phyloP scores from a whole-genome alignment of 2,888 invertebrate genomes.

The Eumerus sabulonum region DNA sequence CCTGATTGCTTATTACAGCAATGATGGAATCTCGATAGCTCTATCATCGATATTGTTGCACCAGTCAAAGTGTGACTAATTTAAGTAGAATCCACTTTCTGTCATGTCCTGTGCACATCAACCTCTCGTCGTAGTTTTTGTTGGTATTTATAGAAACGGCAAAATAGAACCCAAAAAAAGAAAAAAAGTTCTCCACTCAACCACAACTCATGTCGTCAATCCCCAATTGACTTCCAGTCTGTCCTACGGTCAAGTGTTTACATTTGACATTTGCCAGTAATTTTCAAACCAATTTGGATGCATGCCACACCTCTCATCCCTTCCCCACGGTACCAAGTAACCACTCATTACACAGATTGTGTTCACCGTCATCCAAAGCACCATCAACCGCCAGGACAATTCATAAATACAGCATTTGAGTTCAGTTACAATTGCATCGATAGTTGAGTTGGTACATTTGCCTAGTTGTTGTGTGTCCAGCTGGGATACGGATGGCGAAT shows the following conservation, averaged over 20 bases:
- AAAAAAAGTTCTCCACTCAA: too few relatives aligned
- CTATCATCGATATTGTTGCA: too few relatives aligned
- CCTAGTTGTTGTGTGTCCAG: constrained; percentile 24
- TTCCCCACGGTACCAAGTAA: constrained; percentile 18
- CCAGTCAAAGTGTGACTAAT: too few relatives aligned
- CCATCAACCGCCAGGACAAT: constrained; percentile 2
- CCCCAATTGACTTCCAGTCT: background rate
- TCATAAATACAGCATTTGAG: background rate
- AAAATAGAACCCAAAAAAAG: too few relatives aligned
- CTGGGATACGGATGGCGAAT: constrained; percentile 34
- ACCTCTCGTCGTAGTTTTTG: too few relatives aligned
- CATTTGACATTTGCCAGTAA: constrained; percentile 1
- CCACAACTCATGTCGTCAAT: too few relatives aligned
- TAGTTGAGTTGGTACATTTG: constrained; percentile 28
- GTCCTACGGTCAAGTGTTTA: background rate
- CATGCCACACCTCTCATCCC: background rate
- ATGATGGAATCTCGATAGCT: too few relatives aligned
- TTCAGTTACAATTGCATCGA: constrained; percentile 6
- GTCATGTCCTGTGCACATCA: too few relatives aligned
- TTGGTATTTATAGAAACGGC: too few relatives aligned
- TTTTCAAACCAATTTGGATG: background rate
- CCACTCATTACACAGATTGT: constrained; percentile 36
- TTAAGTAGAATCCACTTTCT: too few relatives aligned
- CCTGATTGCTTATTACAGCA: too few relatives aligned
- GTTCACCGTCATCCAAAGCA: constrained; percentile 15